These are phyloP conservation scores for Pseudomugil gertrudae DNA, from an alignment of 2,797 vertebrate genomes.

Conservation along the genomic window DNA sequence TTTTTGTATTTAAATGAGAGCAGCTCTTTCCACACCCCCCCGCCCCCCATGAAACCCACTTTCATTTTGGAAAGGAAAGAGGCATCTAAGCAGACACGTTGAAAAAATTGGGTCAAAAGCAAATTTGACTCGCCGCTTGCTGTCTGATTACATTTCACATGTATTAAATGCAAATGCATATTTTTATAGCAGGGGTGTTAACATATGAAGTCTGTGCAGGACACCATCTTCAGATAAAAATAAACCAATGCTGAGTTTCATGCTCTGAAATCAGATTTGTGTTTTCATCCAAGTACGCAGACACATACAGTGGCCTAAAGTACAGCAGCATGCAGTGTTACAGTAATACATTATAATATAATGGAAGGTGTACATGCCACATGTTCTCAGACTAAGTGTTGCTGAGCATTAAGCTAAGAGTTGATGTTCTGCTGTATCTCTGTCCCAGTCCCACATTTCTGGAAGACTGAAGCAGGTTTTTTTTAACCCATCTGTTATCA, in stretches of 20 bases:
- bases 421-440: too few relatives aligned
- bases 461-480: too few relatives aligned
- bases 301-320: neutral
- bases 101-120: conserved; percentile 71
- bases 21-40: neutral
- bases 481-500: too few relatives aligned
- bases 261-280: neutral
- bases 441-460: too few relatives aligned
- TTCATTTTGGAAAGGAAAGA: conserved; percentile 30
- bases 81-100: conserved; percentile 30
- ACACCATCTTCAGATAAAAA: conserved; percentile 12
- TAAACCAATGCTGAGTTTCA: neutral
- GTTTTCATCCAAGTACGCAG: too few relatives aligned
- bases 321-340: neutral
- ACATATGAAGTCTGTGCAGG: conserved; percentile 6
- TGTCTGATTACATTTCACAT: conserved; percentile 54
- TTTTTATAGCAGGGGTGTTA: conserved; percentile 32
- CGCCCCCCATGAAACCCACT: conserved; percentile 1
- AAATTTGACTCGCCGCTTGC: conserved; percentile 57
- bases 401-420: too few relatives aligned
- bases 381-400: too few relatives aligned
- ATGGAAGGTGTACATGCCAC: too few relatives aligned
- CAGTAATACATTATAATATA: too few relatives aligned
- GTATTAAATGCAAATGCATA: conserved; percentile 36
- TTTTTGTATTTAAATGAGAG: conserved; percentile 11